Conservation (phyloP, 2,888 invertebrate genomes). For the Carabus problematicus region DNA sequence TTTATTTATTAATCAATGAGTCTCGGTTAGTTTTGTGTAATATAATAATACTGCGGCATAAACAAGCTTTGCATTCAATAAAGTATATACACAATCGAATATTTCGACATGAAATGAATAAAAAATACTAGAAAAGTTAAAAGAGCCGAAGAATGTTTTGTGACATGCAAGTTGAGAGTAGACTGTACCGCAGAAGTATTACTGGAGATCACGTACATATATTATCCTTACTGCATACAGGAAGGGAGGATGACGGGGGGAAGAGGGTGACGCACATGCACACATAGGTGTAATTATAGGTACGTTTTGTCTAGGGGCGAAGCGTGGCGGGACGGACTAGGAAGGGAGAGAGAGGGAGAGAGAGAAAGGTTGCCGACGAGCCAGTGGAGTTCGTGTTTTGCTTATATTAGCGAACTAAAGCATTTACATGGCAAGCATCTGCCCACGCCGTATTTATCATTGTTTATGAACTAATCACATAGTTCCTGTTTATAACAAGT, state of each 20-base stretch:
- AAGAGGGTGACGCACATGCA: conserved; percentile 13
- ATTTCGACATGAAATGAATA: no score
- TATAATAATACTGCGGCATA: no score
- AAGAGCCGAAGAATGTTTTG: no score
- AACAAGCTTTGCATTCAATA: no score
- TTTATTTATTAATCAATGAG: no score
- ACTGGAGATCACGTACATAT: no score
- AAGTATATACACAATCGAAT: no score
- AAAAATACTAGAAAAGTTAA: no score
- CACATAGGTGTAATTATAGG: conserved; percentile 7
- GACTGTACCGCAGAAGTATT: no score
- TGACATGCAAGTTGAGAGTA: no score
- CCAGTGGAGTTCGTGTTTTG: background rate
- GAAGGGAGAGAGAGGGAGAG: background rate
- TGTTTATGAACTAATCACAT: conserved; percentile 40
- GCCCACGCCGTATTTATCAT: conserved; percentile 36
- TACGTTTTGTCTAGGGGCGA: conserved; percentile 10
- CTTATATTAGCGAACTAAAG: conserved; percentile 25
- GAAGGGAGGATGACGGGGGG: conserved; percentile 11
- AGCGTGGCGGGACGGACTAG: background rate
- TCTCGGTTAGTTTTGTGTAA: no score
- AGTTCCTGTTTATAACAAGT: conserved; percentile 37
- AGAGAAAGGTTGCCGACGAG: background rate
- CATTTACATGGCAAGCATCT: conserved; percentile 23
- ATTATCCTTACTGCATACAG: no score